A percentile compares a stretch with the other conserved stretches of the same genome.
These are phyloP conservation scores for Amitus sp. DNA, from an alignment of 2,888 invertebrate species.

Conservation along the genomic window DNA sequence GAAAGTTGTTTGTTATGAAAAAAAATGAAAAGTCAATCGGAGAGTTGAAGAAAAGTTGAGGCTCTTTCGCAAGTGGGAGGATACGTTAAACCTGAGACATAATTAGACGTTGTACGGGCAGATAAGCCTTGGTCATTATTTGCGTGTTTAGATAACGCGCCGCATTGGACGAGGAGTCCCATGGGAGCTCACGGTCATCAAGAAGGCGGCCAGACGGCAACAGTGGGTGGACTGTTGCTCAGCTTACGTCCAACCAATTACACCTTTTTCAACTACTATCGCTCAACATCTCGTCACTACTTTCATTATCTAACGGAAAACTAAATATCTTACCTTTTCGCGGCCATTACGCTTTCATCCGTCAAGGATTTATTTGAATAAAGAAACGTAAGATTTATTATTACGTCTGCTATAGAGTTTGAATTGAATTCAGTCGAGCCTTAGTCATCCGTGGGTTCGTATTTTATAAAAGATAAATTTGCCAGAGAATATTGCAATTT, in stretches of 20 bases:
- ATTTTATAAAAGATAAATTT: too few relatives aligned
- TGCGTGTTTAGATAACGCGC: slow-evolving; percentile 63
- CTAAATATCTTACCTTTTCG: neutral
- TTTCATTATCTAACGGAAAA: slow-evolving; percentile 6
- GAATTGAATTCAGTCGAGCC: too few relatives aligned
- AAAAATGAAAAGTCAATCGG: too few relatives aligned
- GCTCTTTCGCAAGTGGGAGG: slow-evolving; percentile 34
- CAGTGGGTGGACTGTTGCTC: slow-evolving; percentile 34
- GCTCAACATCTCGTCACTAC: slow-evolving; percentile 13
- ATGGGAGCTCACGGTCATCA: slow-evolving; percentile 26
- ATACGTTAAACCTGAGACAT: slow-evolving; percentile 47
- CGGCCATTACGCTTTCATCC: too few relatives aligned
- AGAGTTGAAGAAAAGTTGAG: slow-evolving; percentile 2
- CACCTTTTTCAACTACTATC: slow-evolving; percentile 20
- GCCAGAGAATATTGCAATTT: too few relatives aligned
- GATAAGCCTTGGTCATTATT: slow-evolving; percentile 63
- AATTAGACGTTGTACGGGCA: slow-evolving; percentile 61
- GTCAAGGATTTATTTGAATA: too few relatives aligned
- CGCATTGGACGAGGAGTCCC: slow-evolving; percentile 30
- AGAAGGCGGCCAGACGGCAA: slow-evolving; percentile 25
- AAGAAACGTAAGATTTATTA: too few relatives aligned
- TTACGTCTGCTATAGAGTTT: too few relatives aligned
- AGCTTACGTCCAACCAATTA: slow-evolving; percentile 28
- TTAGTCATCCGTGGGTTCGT: too few relatives aligned
- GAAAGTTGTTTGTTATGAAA: neutral